A percentile compares a stretch with the other conserved stretches of the same genome.
phyloP scores from a whole-genome alignment of 1,140 invertebrate genomes.

The Sitophilus oryzae region DNA sequence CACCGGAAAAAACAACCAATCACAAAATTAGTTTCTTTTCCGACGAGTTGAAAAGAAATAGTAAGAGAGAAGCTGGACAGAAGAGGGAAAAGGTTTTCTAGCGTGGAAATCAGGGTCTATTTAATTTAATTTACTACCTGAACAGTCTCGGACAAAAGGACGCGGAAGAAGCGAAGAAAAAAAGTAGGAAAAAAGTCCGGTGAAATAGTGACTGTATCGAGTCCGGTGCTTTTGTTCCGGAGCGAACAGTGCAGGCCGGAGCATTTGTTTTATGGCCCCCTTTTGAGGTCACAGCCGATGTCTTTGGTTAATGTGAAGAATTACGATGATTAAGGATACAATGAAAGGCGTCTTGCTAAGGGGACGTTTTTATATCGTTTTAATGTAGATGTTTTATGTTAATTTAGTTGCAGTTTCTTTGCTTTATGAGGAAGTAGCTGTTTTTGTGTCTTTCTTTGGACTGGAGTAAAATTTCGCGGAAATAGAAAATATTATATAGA shows the following conservation, averaged over 20 bases:
- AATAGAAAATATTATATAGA: too few relatives aligned
- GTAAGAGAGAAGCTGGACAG: neutral
- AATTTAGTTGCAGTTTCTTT: too few relatives aligned
- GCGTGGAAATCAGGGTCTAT: slow-evolving; percentile 11
- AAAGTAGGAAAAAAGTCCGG: neutral
- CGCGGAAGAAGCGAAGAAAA: too few relatives aligned
- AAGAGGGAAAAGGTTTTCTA: slow-evolving; percentile 2
- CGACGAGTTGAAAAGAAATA: neutral
- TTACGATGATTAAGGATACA: neutral
- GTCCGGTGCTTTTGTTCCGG: neutral
- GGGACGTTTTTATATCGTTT: neutral
- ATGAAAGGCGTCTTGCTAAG: neutral
- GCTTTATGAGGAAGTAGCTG: too few relatives aligned
- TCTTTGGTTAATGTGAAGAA: neutral
- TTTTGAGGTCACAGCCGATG: neutral
- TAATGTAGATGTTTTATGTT: neutral
- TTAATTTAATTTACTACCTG: slow-evolving; percentile 17
- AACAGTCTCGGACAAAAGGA: slow-evolving; percentile 8
- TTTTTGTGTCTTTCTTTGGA: too few relatives aligned
- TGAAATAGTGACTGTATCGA: neutral
- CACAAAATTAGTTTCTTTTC: slow-evolving; percentile 12
- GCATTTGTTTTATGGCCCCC: neutral
- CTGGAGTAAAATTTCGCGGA: too few relatives aligned
- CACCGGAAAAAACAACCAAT: slow-evolving; percentile 10
- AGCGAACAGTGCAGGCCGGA: neutral